Conservation (phyloP, 2,113 vertebrate species). For the Anolis carolinensis region DNA sequence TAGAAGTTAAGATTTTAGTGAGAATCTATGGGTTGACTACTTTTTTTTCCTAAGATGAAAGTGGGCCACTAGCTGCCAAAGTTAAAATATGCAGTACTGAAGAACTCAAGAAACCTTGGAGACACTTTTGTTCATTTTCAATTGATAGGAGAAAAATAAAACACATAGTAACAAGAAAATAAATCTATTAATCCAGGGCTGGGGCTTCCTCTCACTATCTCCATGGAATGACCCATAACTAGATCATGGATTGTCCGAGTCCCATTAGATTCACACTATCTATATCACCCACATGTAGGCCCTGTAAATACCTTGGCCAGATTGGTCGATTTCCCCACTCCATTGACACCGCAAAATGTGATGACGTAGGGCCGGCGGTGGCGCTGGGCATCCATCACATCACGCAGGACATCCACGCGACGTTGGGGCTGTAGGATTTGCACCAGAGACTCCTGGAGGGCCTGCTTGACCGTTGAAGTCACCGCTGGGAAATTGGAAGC, state of each 20-base stretch:
- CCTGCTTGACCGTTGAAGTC: slow-evolving; percentile 94
- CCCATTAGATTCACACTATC: not conserved
- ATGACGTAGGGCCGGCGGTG: slow-evolving; percentile 90
- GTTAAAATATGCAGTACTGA: not conserved
- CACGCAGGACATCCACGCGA: slow-evolving; percentile 91
- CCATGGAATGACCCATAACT: too few relatives aligned
- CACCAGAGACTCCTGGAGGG: slow-evolving; percentile 94
- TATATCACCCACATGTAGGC: not conserved
- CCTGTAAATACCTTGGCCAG: slow-evolving; percentile 86
- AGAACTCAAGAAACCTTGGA: not conserved
- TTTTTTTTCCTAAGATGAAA: not conserved
- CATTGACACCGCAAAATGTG: slow-evolving; percentile 96
- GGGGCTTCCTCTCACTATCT: not conserved
- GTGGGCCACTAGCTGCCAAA: not conserved
- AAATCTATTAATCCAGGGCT: not conserved
- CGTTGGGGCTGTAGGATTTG: slow-evolving; percentile 98
- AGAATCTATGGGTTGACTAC: not conserved
- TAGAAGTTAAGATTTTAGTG: not conserved
- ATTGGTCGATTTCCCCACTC: slow-evolving; percentile 97
- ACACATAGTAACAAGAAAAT: not conserved
- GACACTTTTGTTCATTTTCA: not conserved
- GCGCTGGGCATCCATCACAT: slow-evolving; percentile 92
- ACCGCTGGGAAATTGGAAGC: slow-evolving; percentile 79
- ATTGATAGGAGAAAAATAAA: not conserved
- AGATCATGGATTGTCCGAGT: not conserved